Conservation (phyloP, 2,797 vertebrate species). For the Helarctos malayanus region DNA sequence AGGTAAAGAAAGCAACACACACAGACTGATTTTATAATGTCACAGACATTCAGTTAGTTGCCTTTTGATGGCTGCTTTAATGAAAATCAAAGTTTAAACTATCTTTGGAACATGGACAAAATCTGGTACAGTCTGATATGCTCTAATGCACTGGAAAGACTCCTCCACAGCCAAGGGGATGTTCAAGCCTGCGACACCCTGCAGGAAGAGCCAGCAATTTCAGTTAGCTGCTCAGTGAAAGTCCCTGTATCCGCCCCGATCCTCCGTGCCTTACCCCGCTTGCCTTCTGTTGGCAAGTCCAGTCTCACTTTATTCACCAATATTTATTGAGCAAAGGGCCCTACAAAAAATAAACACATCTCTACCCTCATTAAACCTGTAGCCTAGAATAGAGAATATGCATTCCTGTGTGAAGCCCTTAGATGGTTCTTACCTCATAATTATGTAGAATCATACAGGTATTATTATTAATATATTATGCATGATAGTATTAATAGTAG, state of each 20-base stretch:
- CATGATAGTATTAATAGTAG: background rate
- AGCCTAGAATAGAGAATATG: background rate
- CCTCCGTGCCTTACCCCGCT: background rate
- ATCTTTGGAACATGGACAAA: background rate
- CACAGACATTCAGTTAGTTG: background rate
- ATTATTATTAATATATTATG: background rate
- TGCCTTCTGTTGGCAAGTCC: background rate
- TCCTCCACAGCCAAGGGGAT: background rate
- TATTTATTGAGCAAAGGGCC: background rate
- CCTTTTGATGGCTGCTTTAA: background rate
- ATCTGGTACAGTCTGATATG: background rate
- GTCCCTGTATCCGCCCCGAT: background rate
- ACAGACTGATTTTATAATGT: background rate
- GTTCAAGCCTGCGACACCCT: background rate
- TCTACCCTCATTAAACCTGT: background rate
- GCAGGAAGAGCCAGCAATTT: background rate
- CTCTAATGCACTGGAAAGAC: background rate
- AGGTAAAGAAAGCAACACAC: background rate
- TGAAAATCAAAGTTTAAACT: constrained; percentile 18
- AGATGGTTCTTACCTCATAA: background rate
- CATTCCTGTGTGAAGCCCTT: background rate
- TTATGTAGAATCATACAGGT: background rate
- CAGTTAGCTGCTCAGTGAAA: background rate
- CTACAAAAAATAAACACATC: background rate
- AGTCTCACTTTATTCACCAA: background rate